phyloP scores from a whole-genome alignment of 2,797 vertebrate genomes.

The Schizopygopsis pylzovi region DNA sequence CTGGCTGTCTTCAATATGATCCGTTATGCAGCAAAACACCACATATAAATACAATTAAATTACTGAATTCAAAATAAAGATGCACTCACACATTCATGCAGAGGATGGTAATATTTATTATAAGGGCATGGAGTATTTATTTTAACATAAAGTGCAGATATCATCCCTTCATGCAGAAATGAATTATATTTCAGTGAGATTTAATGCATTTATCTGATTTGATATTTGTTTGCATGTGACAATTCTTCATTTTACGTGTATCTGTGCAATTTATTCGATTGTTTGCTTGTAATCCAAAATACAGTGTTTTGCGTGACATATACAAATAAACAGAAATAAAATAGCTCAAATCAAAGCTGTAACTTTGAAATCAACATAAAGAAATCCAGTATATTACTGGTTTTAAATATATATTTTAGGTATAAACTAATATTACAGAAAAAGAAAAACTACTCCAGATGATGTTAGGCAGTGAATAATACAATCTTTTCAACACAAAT shows the following conservation, averaged over 20 bases:
- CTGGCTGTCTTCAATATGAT: neutral
- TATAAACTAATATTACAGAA: neutral
- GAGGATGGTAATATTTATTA: neutral
- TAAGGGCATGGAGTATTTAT: conserved; percentile 22
- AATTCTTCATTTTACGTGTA: neutral
- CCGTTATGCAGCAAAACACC: neutral
- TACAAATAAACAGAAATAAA: conserved; percentile 23
- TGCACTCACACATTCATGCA: conserved; percentile 55
- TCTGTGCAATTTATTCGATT: neutral
- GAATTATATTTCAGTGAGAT: neutral
- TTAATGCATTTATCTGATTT: neutral
- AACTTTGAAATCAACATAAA: conserved; percentile 10
- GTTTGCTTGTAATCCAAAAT: neutral
- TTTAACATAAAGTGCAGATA: conserved; percentile 36
- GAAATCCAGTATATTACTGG: conserved; percentile 2
- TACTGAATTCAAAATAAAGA: neutral
- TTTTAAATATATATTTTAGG: conserved; percentile 1
- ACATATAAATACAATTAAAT: neutral
- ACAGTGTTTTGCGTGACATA: neutral
- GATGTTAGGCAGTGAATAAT: neutral
- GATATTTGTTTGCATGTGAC: neutral
- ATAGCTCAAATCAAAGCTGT: conserved; percentile 4
- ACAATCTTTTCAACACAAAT: conserved; percentile 15
- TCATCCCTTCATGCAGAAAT: conserved; percentile 27
- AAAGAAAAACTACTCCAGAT: neutral